A percentile compares a stretch with the other conserved stretches of the same genome.
These are phyloP conservation scores for Heteromurus nitidus DNA, from an alignment of 2,888 invertebrate genomes.

Conservation along the genomic window DNA sequence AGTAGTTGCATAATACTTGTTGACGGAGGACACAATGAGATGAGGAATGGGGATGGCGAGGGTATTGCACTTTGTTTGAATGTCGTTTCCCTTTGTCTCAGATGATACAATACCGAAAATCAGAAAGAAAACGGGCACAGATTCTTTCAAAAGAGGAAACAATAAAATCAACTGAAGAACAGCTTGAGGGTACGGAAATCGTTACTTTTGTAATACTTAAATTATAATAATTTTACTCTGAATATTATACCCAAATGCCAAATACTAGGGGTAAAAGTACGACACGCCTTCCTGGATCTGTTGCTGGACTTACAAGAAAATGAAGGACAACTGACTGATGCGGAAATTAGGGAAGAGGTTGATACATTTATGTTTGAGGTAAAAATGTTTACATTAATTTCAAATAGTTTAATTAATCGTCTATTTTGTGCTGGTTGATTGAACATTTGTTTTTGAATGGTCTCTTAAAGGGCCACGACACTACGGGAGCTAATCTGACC, in stretches of 20 bases:
- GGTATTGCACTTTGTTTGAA: not conserved
- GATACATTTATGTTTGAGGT: slow-evolving; percentile 85
- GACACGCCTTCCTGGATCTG: slow-evolving; percentile 78
- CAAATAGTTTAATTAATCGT: not conserved
- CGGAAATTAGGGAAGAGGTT: slow-evolving; percentile 87
- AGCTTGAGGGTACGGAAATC: not conserved
- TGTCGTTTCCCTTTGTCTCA: not conserved
- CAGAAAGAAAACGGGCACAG: slow-evolving; percentile 73
- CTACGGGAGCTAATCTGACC: slow-evolving; percentile 56
- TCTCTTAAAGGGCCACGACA: slow-evolving; percentile 61
- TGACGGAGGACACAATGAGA: not conserved
- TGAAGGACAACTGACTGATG: slow-evolving; percentile 80
- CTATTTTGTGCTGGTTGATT: not conserved
- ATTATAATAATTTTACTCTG: not conserved
- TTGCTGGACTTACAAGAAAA: slow-evolving; percentile 77
- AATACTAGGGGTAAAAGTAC: slow-evolving; percentile 71
- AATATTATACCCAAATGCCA: not conserved
- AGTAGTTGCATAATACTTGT: not conserved
- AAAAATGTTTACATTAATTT: not conserved
- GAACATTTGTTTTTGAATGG: not conserved
- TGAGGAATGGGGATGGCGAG: too few relatives aligned
- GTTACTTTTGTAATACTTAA: not conserved
- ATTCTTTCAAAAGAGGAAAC: not conserved
- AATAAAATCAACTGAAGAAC: slow-evolving; percentile 1
- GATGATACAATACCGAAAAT: slow-evolving; percentile 74